Base-by-base conservation (phyloP, 1,140 invertebrate species). In the Gonatopus flavifemur region DNA sequence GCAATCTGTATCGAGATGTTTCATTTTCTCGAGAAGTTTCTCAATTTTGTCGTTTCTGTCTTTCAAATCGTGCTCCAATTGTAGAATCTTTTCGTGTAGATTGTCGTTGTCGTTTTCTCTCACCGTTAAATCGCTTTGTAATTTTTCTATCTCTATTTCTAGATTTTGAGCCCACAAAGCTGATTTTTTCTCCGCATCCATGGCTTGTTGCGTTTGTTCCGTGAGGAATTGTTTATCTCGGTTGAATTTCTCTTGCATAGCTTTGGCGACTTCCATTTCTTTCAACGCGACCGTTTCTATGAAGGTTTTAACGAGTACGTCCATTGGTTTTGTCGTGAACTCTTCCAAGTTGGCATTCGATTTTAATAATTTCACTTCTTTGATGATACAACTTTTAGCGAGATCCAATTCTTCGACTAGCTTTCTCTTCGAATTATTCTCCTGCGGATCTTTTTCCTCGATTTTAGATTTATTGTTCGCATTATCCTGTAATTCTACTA, bases 91-190 rank as follows among this genome's bases (percentile, higher is more conserved):
- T n/a, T 41, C 12, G 5, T 61, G 37, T 15, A 58, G 42, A 10
- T 32, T 22, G 2, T 30, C 12, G 10, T 16, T 22, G 7, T 18
- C 15, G 2, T 9, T 6, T 42, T 53, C 59, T 33, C 55, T 47
- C 4, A 57, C 39, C 0, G 42, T 46, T 5, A 76, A 45, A 20
- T 76, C 69, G 1, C 3, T 19, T n/a, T 73, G 70, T 10, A 70
- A 36, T 33, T 64, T 71, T 19, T 75, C 73, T 24, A 64, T 60
- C 12, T 76, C 73, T 4, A 12, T 33, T 38, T 76, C 74, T 2
- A 76, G 31, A 15, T 67, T 55, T 25, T 68, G 63, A 1, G 58
- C 44, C 70, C 67, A 74, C 4, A 44, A 3, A 2, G 13, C 59
- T 0, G 40, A 25, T 2, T 65, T 59, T 33, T 69, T 74, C 21